phyloP scores from a whole-genome alignment of 2,888 invertebrate genomes.

The Aphodius granarius region DNA sequence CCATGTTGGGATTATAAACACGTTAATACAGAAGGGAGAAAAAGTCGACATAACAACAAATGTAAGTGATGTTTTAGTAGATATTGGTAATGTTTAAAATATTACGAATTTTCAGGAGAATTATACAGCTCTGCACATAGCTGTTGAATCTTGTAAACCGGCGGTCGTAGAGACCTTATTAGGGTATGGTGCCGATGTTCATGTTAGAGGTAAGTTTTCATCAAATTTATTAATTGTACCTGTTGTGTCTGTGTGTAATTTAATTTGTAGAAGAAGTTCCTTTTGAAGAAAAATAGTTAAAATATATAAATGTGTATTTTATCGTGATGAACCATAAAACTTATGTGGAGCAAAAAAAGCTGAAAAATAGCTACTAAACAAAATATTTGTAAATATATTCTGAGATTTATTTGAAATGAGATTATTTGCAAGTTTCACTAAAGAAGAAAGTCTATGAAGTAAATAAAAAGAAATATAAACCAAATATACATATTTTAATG shows the following conservation, averaged over 20 bases:
- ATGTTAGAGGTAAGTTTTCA: slow-evolving; percentile 69
- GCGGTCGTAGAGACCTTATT: slow-evolving; percentile 93
- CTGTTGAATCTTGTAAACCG: slow-evolving; percentile 92
- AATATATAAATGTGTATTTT: too few species aligned
- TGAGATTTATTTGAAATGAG: background rate
- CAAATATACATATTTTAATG: too few species aligned
- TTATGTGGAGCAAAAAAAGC: too few species aligned
- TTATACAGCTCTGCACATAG: slow-evolving; percentile 96
- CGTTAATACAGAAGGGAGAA: slow-evolving; percentile 93
- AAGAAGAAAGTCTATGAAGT: too few species aligned
- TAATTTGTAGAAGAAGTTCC: background rate
- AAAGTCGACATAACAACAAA: slow-evolving; percentile 95
- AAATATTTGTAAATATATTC: too few species aligned
- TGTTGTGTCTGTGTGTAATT: too few species aligned
- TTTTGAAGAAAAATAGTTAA: too few species aligned
- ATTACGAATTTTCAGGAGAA: slow-evolving; percentile 71
- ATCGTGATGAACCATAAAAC: too few species aligned
- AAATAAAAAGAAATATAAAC: slow-evolving; percentile 10
- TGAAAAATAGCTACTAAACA: too few species aligned
- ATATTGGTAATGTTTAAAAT: background rate
- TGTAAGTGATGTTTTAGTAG: slow-evolving; percentile 67
- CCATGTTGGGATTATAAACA: slow-evolving; percentile 96
- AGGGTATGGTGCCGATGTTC: slow-evolving; percentile 97
- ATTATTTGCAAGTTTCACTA: too few species aligned
- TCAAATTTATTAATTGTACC: too few species aligned